Conservation (phyloP, 2,888 invertebrate genomes). For the Emmelina monodactyla region DNA sequence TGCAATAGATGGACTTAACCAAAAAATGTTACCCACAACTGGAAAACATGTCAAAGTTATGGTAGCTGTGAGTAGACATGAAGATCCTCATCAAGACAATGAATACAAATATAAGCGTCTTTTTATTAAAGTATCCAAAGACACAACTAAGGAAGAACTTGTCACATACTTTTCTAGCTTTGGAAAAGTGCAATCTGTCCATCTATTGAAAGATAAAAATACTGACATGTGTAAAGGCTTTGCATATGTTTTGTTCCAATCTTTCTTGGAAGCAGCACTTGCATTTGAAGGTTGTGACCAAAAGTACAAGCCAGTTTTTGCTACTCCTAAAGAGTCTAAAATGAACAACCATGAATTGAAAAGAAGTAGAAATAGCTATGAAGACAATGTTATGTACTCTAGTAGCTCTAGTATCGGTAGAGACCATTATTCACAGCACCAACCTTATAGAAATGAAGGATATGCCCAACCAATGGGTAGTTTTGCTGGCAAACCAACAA, state of each 20-base stretch:
- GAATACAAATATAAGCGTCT: constrained; percentile 69
- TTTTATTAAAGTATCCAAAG: constrained; percentile 87
- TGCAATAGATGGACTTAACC: constrained; percentile 88
- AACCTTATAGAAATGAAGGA: constrained; percentile 11
- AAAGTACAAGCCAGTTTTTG: constrained; percentile 88
- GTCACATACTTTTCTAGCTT: constrained; percentile 83
- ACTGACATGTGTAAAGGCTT: constrained; percentile 86
- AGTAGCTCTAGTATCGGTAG: constrained; percentile 12
- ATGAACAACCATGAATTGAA: too few relatives aligned
- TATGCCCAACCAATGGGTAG: constrained; percentile 18
- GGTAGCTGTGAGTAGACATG: constrained; percentile 73
- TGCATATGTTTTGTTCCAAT: constrained; percentile 85
- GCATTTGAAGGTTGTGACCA: constrained; percentile 90
- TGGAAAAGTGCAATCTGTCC: constrained; percentile 80
- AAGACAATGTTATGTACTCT: constrained; percentile 16
- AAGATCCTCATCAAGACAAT: constrained; percentile 21
- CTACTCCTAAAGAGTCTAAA: constrained; percentile 83
- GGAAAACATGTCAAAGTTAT: constrained; percentile 87
- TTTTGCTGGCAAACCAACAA: constrained; percentile 22
- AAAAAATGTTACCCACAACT: constrained; percentile 74
- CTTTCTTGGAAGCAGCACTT: constrained; percentile 84
- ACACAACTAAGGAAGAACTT: constrained; percentile 79
- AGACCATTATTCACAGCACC: constrained; percentile 7
- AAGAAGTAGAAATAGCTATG: constrained; percentile 35
- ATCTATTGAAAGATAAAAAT: constrained; percentile 79